Evolutionary conservation across 1,140 invertebrate species (phyloP).

Genomic region (Drosophila subobscura): DNA sequence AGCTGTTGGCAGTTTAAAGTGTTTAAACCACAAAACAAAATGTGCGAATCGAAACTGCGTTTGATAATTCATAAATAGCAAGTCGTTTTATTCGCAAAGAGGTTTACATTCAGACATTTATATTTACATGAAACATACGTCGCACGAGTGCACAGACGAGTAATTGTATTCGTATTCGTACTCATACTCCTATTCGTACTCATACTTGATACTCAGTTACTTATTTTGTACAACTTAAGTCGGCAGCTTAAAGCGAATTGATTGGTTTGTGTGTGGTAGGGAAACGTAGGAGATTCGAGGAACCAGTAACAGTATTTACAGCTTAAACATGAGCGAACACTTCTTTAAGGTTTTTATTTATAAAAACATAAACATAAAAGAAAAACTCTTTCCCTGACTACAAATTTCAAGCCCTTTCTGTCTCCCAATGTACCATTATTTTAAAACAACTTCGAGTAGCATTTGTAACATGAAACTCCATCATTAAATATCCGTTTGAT

Average conservation of each 20-base stretch:
- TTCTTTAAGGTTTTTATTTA: too few species aligned
- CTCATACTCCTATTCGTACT: too few species aligned
- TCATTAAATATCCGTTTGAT: too few species aligned
- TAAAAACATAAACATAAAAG: too few species aligned
- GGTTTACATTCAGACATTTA: conserved; percentile 57
- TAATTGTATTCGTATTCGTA: conserved; percentile 11
- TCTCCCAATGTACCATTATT: too few species aligned
- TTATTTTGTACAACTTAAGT: conserved; percentile 42
- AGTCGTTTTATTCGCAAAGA: conserved; percentile 73
- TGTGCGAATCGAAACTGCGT: conserved; percentile 17
- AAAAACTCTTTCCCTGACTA: too few species aligned
- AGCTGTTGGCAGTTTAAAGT: conserved; percentile 31
- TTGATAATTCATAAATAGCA: conserved; percentile 43
- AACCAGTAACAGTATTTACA: conserved; percentile 55
- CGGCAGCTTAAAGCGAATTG: conserved; percentile 27
- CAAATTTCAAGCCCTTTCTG: too few species aligned
- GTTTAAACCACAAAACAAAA: conserved; percentile 23
- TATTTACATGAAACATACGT: conserved; percentile 49
- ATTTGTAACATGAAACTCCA: too few species aligned
- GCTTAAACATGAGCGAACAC: not conserved
- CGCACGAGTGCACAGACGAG: too few species aligned
- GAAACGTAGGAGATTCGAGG: conserved; percentile 4
- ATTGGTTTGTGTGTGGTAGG: not conserved
- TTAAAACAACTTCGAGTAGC: too few species aligned
- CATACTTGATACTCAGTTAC: conserved; percentile 27